A percentile compares a stretch with the other conserved stretches of the same genome.
Evolutionary conservation across 2,797 vertebrate genomes (phyloP).

Genomic region (Harpagifer antarcticus): DNA sequence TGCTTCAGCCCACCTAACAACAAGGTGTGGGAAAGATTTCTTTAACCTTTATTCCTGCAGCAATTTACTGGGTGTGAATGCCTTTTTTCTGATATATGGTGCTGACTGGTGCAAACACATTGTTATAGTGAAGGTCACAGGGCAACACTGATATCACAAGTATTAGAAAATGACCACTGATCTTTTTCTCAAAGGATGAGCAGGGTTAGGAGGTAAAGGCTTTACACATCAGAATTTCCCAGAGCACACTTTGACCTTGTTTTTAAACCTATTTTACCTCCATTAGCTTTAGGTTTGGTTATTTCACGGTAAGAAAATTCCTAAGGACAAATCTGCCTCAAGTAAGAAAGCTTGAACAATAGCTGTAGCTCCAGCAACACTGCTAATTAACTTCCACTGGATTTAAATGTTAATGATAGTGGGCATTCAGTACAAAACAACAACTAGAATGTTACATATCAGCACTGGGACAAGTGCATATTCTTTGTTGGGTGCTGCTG

Average conservation of each 20-base stretch:
- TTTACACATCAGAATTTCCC: neutral
- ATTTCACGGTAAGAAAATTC: neutral
- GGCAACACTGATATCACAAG: neutral
- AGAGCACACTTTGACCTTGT: constrained; percentile 2
- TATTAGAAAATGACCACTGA: neutral
- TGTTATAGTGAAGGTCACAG: constrained; percentile 30
- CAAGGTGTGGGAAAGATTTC: constrained; percentile 1
- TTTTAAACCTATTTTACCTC: neutral
- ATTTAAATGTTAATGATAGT: neutral
- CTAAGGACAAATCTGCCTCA: neutral
- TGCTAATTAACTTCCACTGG: neutral
- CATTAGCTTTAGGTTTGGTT: neutral
- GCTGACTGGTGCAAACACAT: constrained; percentile 6
- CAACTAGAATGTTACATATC: neutral
- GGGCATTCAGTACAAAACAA: neutral
- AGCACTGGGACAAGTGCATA: neutral
- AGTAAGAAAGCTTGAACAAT: neutral
- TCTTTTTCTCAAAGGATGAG: constrained; percentile 20
- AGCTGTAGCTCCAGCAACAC: neutral
- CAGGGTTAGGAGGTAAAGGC: neutral
- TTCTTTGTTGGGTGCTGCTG: neutral
- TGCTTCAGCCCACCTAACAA: neutral
- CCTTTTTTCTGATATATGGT: constrained; percentile 10
- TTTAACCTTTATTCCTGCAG: constrained; percentile 28
- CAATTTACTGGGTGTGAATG: constrained; percentile 1